These are phyloP conservation scores for Nyctibius grandis DNA, from an alignment of 2,797 vertebrate genomes.

Conservation along the genomic window DNA sequence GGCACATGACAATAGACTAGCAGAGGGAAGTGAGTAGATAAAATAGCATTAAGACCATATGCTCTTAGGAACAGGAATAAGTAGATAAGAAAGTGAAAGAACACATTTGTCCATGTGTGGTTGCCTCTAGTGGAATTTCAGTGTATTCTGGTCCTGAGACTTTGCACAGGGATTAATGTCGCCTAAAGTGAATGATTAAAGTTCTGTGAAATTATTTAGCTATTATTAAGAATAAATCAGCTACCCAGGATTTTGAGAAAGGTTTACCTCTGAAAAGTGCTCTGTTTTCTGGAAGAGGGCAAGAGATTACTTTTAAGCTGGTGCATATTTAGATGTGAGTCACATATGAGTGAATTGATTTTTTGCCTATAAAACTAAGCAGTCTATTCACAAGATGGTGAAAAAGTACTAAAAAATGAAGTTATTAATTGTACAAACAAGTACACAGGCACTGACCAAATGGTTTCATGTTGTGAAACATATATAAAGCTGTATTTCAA, in stretches of 20 bases:
- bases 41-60: not conserved
- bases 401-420: not conserved
- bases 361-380: not conserved
- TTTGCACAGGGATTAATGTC: not conserved
- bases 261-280: not conserved
- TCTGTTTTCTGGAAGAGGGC: not conserved
- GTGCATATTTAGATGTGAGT: not conserved
- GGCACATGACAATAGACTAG: not conserved
- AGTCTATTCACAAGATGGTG: not conserved
- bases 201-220: not conserved
- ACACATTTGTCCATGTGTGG: not conserved
- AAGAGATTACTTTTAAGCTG: not conserved
- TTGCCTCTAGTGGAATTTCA: not conserved
- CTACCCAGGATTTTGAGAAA: not conserved
- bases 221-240: not conserved
- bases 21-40: not conserved
- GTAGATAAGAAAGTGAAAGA: not conserved
- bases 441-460: not conserved
- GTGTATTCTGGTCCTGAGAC: not conserved
- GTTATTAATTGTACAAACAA: not conserved
- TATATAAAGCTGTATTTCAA: not conserved
- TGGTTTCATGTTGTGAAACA: not conserved
- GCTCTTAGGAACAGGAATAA: not conserved
- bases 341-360: not conserved
- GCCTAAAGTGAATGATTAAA: not conserved